Evolutionary conservation across 2,888 invertebrate species (phyloP).

Genomic region (Eucriotettix oculatus): DNA sequence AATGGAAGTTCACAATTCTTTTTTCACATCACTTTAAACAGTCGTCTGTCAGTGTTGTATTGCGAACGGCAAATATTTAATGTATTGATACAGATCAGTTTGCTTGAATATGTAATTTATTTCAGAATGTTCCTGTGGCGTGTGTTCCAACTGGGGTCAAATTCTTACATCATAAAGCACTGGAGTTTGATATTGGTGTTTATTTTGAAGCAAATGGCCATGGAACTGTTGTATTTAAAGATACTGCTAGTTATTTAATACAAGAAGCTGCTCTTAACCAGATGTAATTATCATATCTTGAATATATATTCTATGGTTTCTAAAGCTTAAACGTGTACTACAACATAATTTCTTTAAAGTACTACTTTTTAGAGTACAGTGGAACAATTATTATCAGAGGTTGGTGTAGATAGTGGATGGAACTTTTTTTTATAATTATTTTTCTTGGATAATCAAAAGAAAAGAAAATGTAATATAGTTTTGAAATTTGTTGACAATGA

Average conservation of each 20-base stretch:
- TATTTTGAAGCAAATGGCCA: slow-evolving; percentile 99
- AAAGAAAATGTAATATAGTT: too few relatives aligned
- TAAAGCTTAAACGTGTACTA: neutral
- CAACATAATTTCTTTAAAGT: neutral
- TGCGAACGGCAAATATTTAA: neutral
- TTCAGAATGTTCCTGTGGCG: slow-evolving; percentile 72
- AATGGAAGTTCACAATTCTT: too few relatives aligned
- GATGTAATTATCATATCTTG: slow-evolving; percentile 22
- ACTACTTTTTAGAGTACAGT: neutral
- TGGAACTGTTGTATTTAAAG: slow-evolving; percentile 81
- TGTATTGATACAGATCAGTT: neutral
- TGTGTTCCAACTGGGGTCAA: slow-evolving; percentile 95
- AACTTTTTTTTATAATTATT: too few relatives aligned
- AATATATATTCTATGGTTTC: too few relatives aligned
- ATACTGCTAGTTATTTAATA: slow-evolving; percentile 32
- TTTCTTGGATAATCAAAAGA: too few relatives aligned
- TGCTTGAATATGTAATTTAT: slow-evolving; percentile 10
- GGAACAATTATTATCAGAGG: too few relatives aligned
- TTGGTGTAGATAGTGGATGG: too few relatives aligned
- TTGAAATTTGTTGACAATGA: too few relatives aligned
- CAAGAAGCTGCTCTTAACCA: slow-evolving; percentile 30
- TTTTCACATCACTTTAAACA: too few relatives aligned
- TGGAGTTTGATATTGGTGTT: slow-evolving; percentile 83
- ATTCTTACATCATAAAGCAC: slow-evolving; percentile 81
- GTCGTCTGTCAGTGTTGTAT: too few relatives aligned